These are phyloP conservation scores for Sarcoramphus papa DNA, from an alignment of 2,797 vertebrate genomes.

Conservation along the genomic window DNA sequence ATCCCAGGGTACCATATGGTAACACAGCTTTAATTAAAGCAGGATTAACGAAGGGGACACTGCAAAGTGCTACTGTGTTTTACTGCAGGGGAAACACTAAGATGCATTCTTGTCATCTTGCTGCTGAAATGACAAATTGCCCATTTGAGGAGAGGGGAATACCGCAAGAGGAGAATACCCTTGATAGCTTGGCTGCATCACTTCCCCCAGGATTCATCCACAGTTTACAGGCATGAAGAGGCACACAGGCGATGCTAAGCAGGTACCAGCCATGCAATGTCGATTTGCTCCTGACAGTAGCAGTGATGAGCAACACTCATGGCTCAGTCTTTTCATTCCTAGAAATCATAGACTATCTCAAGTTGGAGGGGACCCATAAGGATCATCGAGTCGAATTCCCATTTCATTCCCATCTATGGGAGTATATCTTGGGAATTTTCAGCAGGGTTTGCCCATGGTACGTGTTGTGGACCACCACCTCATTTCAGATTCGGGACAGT, in stretches of 20 bases:
- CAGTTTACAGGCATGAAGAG: background rate
- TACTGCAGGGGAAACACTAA: background rate
- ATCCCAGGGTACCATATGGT: background rate
- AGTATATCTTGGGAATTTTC: background rate
- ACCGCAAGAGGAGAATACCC: background rate
- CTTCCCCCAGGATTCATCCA: background rate
- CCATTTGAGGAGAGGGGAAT: background rate
- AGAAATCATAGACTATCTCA: background rate
- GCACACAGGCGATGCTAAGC: background rate
- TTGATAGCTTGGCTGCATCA: background rate
- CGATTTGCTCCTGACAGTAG: background rate
- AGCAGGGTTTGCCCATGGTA: background rate
- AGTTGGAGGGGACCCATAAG: background rate
- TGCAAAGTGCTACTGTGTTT: background rate
- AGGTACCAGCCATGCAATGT: background rate
- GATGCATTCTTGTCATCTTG: background rate
- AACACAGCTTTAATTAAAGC: background rate
- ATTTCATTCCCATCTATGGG: background rate
- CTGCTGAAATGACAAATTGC: background rate
- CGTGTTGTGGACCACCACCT: background rate
- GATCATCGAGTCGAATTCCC: background rate
- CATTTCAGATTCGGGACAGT: background rate
- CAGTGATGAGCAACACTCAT: background rate
- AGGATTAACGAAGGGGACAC: background rate
- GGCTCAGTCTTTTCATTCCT: background rate